Evolutionary conservation across 2,888 invertebrate species (phyloP), one percentile per base, ranked within the genome.

Genomic region (Eupithecia pulchellata): DNA sequence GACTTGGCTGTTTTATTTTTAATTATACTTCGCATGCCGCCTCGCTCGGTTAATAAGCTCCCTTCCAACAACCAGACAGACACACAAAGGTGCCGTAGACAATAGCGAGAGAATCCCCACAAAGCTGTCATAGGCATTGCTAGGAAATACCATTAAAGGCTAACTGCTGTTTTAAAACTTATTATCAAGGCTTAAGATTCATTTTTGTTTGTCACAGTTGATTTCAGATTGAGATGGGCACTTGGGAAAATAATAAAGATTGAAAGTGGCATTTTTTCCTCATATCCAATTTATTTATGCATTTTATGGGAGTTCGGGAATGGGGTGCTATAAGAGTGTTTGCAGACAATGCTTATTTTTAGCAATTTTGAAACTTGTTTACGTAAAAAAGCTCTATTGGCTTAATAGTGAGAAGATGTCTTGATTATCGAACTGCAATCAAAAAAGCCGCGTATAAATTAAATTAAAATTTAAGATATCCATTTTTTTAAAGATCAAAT

Each of bases 81-180:
- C 83, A 77, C 76, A 88, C 87, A 89, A 88, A 87, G 86, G 86
- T 84, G 79, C 75, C 77, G 78, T 79, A 75, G 77, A 82, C 84
- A 89, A 85, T 64, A 82, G 83, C 79, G 74, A 72, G 78, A 75
- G 75, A 81, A 79, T 78, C 78, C 78, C 75, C 80, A 86, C 86
- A 87, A 87, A 88, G 86, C 80, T 82, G 87, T 88, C 87, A 86
- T 79, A 80, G 79, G 77, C 87, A 87, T 80, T 77, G 80, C 76
- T 76, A 81, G 79, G 68, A 32, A 29, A 58, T 57, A 64, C 29
- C 32, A 67, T 42, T 39, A 39, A n/a, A 27, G 25, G 68, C 69
- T 70, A 73, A 71, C 79, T 73, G 74, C 67, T 42, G 63, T 30
- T 34, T 60, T 68, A 73, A 64, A 76, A 71, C 63, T 73, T 68